Evolutionary conservation across 2,797 vertebrate species (phyloP), one percentile per base, ranked within the genome.

Genomic region (Hoplostethus mediterraneus): DNA sequence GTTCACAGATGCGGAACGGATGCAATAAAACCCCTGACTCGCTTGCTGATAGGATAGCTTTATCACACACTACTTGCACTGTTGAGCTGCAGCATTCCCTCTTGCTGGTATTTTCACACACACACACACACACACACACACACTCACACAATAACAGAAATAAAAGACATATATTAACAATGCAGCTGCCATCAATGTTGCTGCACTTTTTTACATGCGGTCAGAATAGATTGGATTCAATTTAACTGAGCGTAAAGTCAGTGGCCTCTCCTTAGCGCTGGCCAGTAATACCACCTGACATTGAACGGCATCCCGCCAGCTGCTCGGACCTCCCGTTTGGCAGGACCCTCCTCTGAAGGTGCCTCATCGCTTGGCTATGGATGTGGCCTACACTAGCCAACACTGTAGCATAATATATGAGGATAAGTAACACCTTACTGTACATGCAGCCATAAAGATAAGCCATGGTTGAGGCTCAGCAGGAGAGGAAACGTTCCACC

Each of bases 31-130:
- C 86, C 8, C 28, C 71, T 16, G 21, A 81, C 86, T 82, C 44
- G 17, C 67, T 55, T 63, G 67, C 79, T 78, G 84, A 90, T 84
- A 78, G 87, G 85, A 87, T 53, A 84, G 82, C 82, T 92, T 92
- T 80, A 91, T 91, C 87, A 87, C 81, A 87, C 72, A 82, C 84
- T 83, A 81, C 77, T 82, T 87, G 83, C 67, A 51, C 83, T 75
- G 77, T 44, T 76, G 79, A 83, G 70, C 73, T 65, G 36, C 9
- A 30, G 33, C 58, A 66, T 75, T 82, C 68, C 65, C 60, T 85
- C 69, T 77, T 42, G 28, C 61, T 73, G 66, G 36, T 62, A 40
- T 61, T 73, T 67, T 51, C 65, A 63, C 60, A 63, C 59, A 69
- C 38, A 63, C 38, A 47, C 4, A 74, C 75, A 72, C 7, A 75